These are phyloP conservation scores for Belonocnema kinseyi DNA, from an alignment of 1,140 invertebrate genomes.

Conservation along the genomic window DNA sequence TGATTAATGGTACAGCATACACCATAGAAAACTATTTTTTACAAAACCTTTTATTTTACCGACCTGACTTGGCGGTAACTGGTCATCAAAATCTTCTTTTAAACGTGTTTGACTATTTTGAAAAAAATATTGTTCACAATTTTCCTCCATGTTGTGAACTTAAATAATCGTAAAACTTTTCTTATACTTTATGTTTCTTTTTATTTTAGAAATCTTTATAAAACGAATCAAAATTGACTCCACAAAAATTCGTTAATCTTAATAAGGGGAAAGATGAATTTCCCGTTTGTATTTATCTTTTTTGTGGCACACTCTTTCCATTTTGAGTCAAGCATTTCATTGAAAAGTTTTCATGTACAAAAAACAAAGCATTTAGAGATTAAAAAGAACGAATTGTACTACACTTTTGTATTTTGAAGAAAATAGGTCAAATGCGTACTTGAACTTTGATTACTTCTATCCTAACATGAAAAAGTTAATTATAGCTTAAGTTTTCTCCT, in stretches of 20 bases:
- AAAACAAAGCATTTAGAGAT: conserved; percentile 10
- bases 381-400: conserved; percentile 8
- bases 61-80: background rate
- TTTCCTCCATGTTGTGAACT: too few relatives aligned
- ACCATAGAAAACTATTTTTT: conserved; percentile 16
- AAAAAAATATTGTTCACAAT: too few relatives aligned
- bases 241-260: too few relatives aligned
- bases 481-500: conserved; percentile 17
- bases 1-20: conserved; percentile 8
- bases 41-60: background rate
- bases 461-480: conserved; percentile 8
- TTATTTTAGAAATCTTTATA: too few relatives aligned
- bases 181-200: too few relatives aligned
- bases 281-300: too few relatives aligned
- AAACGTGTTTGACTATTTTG: background rate
- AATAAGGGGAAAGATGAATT: too few relatives aligned
- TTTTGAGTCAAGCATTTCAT: background rate
- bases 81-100: background rate
- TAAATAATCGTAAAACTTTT: too few relatives aligned
- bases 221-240: too few relatives aligned
- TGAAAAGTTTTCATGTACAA: background rate
- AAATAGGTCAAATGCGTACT: conserved; percentile 28
- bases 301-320: too few relatives aligned
- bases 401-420: background rate
- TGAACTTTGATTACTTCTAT: conserved; percentile 13